Base-by-base conservation (phyloP, 2,797 vertebrate genomes). In the Podarcis siculus region DNA sequence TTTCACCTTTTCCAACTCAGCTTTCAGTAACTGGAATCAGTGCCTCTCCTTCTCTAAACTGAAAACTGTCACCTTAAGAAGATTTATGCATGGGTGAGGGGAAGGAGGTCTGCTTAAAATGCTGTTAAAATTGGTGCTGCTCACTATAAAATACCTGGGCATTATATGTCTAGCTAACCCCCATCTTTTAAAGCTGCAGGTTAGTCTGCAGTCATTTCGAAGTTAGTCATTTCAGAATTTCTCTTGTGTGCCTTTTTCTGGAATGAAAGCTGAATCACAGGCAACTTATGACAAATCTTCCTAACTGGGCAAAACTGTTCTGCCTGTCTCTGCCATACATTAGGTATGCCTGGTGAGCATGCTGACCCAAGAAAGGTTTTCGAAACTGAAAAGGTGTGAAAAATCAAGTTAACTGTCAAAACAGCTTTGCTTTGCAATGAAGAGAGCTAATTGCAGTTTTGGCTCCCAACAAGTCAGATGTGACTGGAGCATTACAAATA, bases 361-460 rank as follows among this genome's bases (percentile, higher is more conserved):
- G 79, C 37, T 85, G 71, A 75, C 83, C 49, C n/a, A 61, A 6
- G 49, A 37, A 37, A 75, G 13, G 9, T 64, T 87, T 87, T 81
- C 23, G 30, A 15, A 87, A 45, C 37, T 82, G 71, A 61, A 85
- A 85, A 45, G 37, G 37, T 66, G 17, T 66, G 8, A 45, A 66
- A 82, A 82, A 73, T 27, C 6, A 87, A 76, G 69, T 75, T 61
- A 49, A 82, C 35, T 66, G n/a, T 82, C 37, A 66, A 76, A 49
- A 45, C 13, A 76, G 58, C 37, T 66, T 35, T 82, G 39, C 79
- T 76, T 45, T 87, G 55, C 23, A 75, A 64, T 82, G 72, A 4
- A 66, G 69, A 75, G 12, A 5, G 39, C 64, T 90, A 86, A 86
- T 71, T 79, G 87, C 83, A 92, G 30, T 66, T 89, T 92, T 25